Evolutionary conservation across 2,888 invertebrate genomes (phyloP), one percentile per base, ranked within the genome.

Genomic region (Polyommatus iphigenia): DNA sequence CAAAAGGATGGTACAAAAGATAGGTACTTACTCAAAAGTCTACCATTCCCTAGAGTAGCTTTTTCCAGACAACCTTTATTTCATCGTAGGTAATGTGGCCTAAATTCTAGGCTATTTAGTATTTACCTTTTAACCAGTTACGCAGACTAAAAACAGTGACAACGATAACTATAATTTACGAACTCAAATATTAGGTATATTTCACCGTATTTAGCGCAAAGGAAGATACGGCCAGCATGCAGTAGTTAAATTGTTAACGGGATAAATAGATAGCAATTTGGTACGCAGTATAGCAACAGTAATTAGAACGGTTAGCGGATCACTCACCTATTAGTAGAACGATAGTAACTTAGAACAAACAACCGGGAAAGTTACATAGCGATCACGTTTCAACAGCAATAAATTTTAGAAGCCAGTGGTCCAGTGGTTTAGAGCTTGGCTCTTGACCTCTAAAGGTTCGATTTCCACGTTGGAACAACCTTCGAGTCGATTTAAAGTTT

Each of bases 251-350:
- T 24, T 62, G n/a, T 59, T 59, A 62, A 62, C 62, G 62, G 62
- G 62, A 24, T 24, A 24, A 13, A 24, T 24, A 24, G 24, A 62
- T 62, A 62, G 24, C 10, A 24, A 62, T 62, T 62, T 62, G 4
- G 62, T 62, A 24, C 20, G 20, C 24, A 20, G 10, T 8, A 20
- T 62, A 62, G 24, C 24, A 24, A 13, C 15, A 24, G 15, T 67
- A 67, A 67, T 67, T 32, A 67, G 67, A 4, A 32, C 67, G 29
- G 67, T 32, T 32, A 67, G 29, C 29, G 67, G 67, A 32, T 67
- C 67, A 67, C 29, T 67, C 67, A 67, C 7, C 29, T 29, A 15
- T 67, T 67, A 67, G 29, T 62, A 67, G 67, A 67, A 67, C 67
- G 67, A 29, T 67, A 67, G 29, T 67, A 67, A 24, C 24, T 62